Base-by-base conservation (phyloP, 2,797 vertebrate species). In the Heliangelus exortis region DNA sequence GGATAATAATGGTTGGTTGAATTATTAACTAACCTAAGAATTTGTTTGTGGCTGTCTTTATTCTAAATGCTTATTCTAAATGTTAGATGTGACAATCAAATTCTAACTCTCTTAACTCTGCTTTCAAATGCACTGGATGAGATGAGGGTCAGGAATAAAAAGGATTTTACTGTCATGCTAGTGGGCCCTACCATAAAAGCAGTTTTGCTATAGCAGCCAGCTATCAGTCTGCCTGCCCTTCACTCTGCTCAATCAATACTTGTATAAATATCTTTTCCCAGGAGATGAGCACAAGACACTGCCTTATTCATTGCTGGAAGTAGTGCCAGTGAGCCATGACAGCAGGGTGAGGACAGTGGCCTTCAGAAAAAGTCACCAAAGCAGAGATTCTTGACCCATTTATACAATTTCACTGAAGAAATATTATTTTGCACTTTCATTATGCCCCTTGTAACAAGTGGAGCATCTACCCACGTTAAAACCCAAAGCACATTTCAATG, bases 161-260 rank as follows among this genome's bases (percentile, higher is more conserved):
- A 86, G 82, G 75, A 69, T 81, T 77, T 84, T 43, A 29, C 21
- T 83, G 47, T 72, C 57, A 5, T 31, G 53, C 10, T 71, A 77
- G 47, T 72, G 61, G 69, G 47, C 47, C 43, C 11, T 55, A 17
- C n/a, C 79, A 6, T 68, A 47, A 90, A 85, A 91, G 58, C 81
- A 61, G 16, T 50, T 31, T 68, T 69, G 63, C 84, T 74, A 5
- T 84, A 53, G 57, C 2, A 3, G 55, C 43, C 75, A 88, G 48
- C 71, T 73, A 33, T 69, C 92, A 89, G 53, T 31, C 67, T 79
- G 73, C 63, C 82, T 86, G 76, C 69, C 87, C 79, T 86, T 83
- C 65, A 72, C 26, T 43, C 81, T 87, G 59, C 62, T 65, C 87
- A 78, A 45, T 83, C 90, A 80, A 92, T 91, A 89, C 53, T 16